A percentile compares a stretch with the other conserved stretches of the same genome.
phyloP scores from a whole-genome alignment of 2,797 vertebrate species.

The Pelodytes ibericus region DNA sequence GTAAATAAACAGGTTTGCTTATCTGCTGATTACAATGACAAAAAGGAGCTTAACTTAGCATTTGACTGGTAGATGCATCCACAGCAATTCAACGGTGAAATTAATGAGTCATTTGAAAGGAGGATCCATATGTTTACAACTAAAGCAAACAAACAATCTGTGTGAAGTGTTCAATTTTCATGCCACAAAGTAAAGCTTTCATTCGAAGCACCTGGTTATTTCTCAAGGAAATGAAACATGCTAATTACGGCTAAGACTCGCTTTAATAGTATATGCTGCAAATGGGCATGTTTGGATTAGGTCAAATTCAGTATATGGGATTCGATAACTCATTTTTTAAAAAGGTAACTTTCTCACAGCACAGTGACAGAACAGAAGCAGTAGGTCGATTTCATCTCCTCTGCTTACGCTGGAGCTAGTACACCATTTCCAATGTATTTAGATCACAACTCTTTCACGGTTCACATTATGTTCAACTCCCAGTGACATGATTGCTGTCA shows the following conservation, averaged over 20 bases:
- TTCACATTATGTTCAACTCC: too few species aligned
- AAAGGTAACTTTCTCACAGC: not conserved
- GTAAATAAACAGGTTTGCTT: constrained; percentile 59
- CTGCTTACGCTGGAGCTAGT: too few species aligned
- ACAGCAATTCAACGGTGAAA: constrained; percentile 63
- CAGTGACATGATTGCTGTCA: too few species aligned
- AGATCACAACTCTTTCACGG: too few species aligned
- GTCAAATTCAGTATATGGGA: not conserved
- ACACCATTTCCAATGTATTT: too few species aligned
- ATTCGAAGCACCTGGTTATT: constrained; percentile 48
- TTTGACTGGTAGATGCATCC: constrained; percentile 65
- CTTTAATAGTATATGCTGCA: constrained; percentile 16
- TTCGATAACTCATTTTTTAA: not conserved
- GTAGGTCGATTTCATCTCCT: too few species aligned
- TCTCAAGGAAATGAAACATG: constrained; percentile 38
- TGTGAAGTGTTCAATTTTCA: constrained; percentile 57
- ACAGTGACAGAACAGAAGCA: not conserved
- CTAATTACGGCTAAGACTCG: constrained; percentile 28
- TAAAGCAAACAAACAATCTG: constrained; percentile 60
- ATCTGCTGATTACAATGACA: constrained; percentile 58
- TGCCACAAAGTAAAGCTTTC: constrained; percentile 40
- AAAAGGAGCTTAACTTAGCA: constrained; percentile 62
- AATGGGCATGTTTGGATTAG: constrained; percentile 7
- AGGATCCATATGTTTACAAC: constrained; percentile 64
- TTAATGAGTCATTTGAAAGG: constrained; percentile 63